phyloP scores from a whole-genome alignment of 2,888 invertebrate species.

The Apodemia zela region DNA sequence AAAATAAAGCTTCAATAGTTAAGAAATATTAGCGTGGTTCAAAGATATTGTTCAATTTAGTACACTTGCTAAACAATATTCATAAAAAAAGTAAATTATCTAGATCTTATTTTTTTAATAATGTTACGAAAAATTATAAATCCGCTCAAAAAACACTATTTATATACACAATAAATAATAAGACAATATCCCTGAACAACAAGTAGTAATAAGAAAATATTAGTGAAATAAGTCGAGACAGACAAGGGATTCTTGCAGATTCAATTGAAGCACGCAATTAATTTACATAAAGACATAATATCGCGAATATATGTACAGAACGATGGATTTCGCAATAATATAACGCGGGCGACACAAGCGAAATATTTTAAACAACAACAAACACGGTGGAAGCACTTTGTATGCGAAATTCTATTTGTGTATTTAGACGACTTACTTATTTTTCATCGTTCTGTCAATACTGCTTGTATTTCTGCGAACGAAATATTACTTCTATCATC shows the following conservation, averaged over 20 bases:
- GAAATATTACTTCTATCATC: constrained; percentile 47
- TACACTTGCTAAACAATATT: background rate
- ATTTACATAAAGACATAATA: too few relatives aligned
- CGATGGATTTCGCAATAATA: constrained; percentile 39
- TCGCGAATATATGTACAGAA: constrained; percentile 20
- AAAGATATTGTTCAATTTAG: background rate
- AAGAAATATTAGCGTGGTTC: background rate
- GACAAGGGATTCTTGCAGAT: too few relatives aligned
- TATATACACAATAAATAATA: background rate
- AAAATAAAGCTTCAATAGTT: background rate
- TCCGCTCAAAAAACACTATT: background rate
- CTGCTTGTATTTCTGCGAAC: constrained; percentile 57
- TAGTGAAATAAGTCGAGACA: constrained; percentile 26
- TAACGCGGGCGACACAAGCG: constrained; percentile 40
- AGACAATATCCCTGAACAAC: background rate
- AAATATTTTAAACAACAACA: constrained; percentile 26
- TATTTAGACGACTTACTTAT: constrained; percentile 60
- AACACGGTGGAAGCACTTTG: constrained; percentile 29
- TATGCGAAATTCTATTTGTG: constrained; percentile 22
- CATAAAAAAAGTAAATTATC: too few relatives aligned
- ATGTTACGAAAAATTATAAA: too few relatives aligned
- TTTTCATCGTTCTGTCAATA: constrained; percentile 75
- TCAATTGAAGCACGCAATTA: too few relatives aligned
- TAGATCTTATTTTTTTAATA: too few relatives aligned
- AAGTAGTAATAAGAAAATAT: background rate